Evolutionary conservation across 2,888 invertebrate genomes (phyloP).

Genomic region (Germaria angustata): DNA sequence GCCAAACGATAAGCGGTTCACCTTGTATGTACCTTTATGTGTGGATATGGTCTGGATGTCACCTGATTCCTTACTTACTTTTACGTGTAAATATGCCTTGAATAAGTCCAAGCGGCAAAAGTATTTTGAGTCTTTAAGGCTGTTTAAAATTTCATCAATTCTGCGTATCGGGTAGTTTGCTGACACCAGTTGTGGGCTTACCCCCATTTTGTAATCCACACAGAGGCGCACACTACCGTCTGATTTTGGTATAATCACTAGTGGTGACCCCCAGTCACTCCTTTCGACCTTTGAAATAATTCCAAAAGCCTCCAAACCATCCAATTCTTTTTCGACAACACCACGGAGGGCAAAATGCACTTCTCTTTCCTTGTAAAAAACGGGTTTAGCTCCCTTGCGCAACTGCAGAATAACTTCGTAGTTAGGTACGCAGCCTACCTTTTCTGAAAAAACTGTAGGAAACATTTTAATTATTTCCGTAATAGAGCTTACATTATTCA

Average conservation of each 20-base stretch:
- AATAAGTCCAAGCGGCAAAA: slow-evolving; percentile 50
- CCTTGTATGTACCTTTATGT: too few species aligned
- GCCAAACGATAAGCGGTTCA: slow-evolving; percentile 45
- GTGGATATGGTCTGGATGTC: slow-evolving; percentile 51
- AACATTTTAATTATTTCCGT: neutral
- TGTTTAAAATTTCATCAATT: slow-evolving; percentile 55
- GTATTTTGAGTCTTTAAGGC: slow-evolving; percentile 31
- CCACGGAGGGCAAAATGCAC: slow-evolving; percentile 39
- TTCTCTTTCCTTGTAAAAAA: slow-evolving; percentile 44
- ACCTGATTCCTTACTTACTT: slow-evolving; percentile 38
- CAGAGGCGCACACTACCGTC: slow-evolving; percentile 18
- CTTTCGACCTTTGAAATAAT: slow-evolving; percentile 49
- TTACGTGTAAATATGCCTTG: slow-evolving; percentile 52
- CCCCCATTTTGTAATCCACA: slow-evolving; percentile 45
- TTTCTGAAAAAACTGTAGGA: slow-evolving; percentile 10
- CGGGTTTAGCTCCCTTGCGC: slow-evolving; percentile 13
- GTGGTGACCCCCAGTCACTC: slow-evolving; percentile 45
- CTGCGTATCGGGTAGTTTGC: slow-evolving; percentile 3
- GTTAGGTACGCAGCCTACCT: slow-evolving; percentile 34
- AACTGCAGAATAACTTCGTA: slow-evolving; percentile 33
- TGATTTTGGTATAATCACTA: slow-evolving; percentile 36
- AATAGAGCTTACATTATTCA: neutral
- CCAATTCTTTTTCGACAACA: slow-evolving; percentile 26
- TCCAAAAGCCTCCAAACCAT: slow-evolving; percentile 11
- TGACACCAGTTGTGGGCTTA: neutral